Evolutionary conservation across 37 sponge, comb jelly and placozoan genomes (phyloP).

Genomic region (Oscarella lobularis): DNA sequence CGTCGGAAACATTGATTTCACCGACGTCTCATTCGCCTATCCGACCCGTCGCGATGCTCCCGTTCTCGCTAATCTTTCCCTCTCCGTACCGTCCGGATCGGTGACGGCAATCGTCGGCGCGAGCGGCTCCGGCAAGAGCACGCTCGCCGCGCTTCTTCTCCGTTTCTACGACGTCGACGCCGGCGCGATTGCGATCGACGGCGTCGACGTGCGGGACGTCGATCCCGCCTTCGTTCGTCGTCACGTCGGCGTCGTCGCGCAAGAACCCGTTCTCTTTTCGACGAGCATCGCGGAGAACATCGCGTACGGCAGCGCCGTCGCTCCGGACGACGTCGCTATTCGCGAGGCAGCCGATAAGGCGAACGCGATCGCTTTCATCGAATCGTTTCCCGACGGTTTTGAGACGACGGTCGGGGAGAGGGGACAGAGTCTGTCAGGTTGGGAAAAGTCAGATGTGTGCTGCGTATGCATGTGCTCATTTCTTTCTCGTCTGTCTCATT

Average conservation of each 20-base stretch:
- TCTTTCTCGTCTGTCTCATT: background rate
- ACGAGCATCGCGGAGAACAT: conserved; percentile 9
- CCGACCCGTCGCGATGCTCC: background rate
- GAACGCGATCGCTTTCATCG: conserved; percentile 7
- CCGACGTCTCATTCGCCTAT: background rate
- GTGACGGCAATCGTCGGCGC: conserved; percentile 14
- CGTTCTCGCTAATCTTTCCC: conserved; percentile 1
- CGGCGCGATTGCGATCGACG: background rate
- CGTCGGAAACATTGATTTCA: background rate
- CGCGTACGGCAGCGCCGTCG: background rate
- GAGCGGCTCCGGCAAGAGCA: conserved; percentile 15
- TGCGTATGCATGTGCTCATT: background rate
- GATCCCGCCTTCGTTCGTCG: background rate
- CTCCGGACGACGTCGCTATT: background rate
- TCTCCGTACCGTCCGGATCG: conserved; percentile 7
- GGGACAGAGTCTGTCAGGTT: conserved; percentile 3
- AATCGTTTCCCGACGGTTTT: conserved; percentile 4
- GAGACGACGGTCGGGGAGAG: conserved; percentile 11
- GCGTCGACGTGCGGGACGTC: background rate
- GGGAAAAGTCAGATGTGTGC: background rate
- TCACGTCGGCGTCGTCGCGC: background rate
- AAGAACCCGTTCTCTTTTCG: conserved; percentile 10
- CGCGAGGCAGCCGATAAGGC: background rate
- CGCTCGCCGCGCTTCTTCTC: background rate
- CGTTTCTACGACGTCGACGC: background rate